phyloP scores from a whole-genome alignment of 2,888 invertebrate genomes.

The Micoletzkya japonica region DNA sequence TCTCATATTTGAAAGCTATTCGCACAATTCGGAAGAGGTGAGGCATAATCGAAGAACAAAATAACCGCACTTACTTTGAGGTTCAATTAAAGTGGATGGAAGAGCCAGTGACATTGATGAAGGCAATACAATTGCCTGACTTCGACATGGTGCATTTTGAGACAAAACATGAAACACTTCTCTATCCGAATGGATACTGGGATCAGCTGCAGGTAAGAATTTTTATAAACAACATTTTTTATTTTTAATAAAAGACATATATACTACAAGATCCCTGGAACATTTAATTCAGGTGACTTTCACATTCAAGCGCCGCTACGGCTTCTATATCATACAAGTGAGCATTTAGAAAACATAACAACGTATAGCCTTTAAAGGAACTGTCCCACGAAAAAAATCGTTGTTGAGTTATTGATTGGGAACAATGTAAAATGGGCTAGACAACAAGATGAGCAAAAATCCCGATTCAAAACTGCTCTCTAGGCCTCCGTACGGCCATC shows the following conservation, averaged over 20 bases:
- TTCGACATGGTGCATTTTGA: constrained; percentile 61
- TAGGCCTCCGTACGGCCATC: no score
- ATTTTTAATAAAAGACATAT: not conserved
- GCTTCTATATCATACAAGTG: constrained; percentile 63
- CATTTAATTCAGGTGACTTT: constrained; percentile 51
- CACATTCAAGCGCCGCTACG: constrained; percentile 63
- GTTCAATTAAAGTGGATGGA: constrained; percentile 62
- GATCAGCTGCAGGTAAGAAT: constrained; percentile 45
- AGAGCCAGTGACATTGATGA: constrained; percentile 62
- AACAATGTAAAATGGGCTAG: no score
- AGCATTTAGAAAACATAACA: no score
- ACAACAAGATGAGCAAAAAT: no score
- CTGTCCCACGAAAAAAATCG: no score
- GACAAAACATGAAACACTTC: constrained; percentile 47
- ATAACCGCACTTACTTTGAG: constrained; percentile 17
- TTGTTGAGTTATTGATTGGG: no score
- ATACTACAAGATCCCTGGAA: not conserved
- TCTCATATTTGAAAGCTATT: constrained; percentile 62
- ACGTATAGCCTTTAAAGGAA: no score
- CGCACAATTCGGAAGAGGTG: constrained; percentile 63
- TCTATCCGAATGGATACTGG: constrained; percentile 60
- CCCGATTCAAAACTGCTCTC: no score
- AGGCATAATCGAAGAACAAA: constrained; percentile 9
- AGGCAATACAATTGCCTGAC: constrained; percentile 61
- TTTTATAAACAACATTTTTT: not conserved